Evolutionary conservation across 2,888 invertebrate species (phyloP).

Genomic region (Ceramica pisi): DNA sequence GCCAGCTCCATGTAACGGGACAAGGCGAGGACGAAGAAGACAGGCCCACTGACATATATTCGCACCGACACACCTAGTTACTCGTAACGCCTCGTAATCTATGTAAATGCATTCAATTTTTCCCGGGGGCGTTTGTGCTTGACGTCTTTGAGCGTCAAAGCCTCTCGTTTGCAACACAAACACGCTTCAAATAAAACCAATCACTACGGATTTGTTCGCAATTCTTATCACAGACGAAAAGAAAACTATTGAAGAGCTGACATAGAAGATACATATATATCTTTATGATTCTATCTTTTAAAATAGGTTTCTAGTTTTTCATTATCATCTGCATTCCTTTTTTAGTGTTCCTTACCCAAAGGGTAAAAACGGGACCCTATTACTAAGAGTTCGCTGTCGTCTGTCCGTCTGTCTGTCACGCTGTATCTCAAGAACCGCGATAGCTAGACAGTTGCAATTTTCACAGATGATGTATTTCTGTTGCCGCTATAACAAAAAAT

Average conservation of each 20-base stretch:
- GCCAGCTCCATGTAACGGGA: no score
- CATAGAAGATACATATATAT: not conserved
- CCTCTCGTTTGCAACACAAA: conserved; percentile 36
- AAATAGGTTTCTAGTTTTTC: not conserved
- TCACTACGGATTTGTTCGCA: conserved; percentile 38
- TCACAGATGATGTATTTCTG: no score
- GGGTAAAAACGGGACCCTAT: no score
- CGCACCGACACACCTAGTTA: conserved; percentile 7
- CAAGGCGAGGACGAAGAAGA: no score
- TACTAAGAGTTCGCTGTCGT: no score
- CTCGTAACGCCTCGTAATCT: conserved; percentile 28
- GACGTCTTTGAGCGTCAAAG: conserved; percentile 53
- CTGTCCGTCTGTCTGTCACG: no score
- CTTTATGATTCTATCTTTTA: not conserved
- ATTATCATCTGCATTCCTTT: not conserved
- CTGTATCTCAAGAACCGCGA: no score
- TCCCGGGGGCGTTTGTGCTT: conserved; percentile 33
- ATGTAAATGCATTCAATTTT: conserved; percentile 57
- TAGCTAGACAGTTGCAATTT: no score
- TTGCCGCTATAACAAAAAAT: no score
- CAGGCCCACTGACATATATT: not conserved
- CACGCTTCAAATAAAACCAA: conserved; percentile 57
- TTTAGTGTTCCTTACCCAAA: no score
- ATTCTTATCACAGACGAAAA: conserved; percentile 27
- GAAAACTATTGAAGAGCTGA: not conserved